Conservation (phyloP, 2,113 vertebrate species). For the Neolamprologus toae region DNA sequence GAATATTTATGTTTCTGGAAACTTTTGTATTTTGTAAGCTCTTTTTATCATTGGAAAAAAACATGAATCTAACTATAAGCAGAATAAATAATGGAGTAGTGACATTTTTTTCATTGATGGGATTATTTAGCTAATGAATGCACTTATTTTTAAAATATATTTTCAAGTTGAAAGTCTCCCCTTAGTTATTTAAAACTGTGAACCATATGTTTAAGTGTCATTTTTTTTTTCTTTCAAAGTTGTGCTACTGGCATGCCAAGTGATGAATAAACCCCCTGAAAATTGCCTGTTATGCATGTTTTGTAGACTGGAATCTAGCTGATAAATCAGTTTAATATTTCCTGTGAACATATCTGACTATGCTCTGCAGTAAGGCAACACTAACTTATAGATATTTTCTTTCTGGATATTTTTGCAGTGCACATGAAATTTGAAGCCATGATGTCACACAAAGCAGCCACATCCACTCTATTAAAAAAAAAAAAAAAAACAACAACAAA, state of each 20-base stretch:
- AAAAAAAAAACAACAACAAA: background rate
- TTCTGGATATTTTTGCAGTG: background rate
- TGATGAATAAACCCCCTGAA: conserved; percentile 35
- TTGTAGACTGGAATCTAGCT: background rate
- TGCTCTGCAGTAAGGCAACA: background rate
- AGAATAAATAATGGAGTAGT: background rate
- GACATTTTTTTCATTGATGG: background rate
- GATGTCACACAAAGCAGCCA: background rate
- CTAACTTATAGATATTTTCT: background rate
- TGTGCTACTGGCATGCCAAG: conserved; percentile 25
- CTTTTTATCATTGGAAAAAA: background rate
- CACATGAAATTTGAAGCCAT: background rate
- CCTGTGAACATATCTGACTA: background rate
- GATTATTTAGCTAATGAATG: background rate
- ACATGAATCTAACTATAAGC: background rate
- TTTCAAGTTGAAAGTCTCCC: background rate
- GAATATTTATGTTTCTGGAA: conserved; percentile 11
- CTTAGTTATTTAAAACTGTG: background rate
- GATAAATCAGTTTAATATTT: background rate
- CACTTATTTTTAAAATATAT: background rate
- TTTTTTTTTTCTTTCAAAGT: background rate
- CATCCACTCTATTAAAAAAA: background rate
- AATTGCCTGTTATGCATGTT: background rate
- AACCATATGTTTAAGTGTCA: background rate
- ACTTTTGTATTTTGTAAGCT: background rate